Percentiles rank a stretch among this genome's conserved stretches.
phyloP scores from a whole-genome alignment of 2,113 vertebrate species.

The Forbesichthys papilliferus region DNA sequence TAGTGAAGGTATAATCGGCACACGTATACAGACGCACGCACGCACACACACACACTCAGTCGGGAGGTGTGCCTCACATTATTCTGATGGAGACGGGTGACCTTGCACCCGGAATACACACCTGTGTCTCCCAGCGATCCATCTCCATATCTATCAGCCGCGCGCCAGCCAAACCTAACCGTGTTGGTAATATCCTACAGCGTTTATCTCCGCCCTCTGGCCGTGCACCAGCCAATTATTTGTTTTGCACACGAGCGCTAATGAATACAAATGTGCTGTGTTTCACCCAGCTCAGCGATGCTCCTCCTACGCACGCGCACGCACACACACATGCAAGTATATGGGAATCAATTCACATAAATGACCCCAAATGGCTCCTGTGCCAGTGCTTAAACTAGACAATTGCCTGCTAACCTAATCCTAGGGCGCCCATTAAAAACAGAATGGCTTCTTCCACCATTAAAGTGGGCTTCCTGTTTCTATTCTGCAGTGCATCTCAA shows the following conservation, averaged over 20 bases:
- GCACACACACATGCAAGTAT: background rate
- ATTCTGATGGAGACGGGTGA: slow-evolving; percentile 38
- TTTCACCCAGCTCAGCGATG: slow-evolving; percentile 38
- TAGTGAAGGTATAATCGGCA: slow-evolving; percentile 86
- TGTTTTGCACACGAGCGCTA: slow-evolving; percentile 58
- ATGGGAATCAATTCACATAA: background rate
- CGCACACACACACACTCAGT: background rate
- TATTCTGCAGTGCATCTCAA: no score
- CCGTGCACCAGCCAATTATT: slow-evolving; percentile 38
- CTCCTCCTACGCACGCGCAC: background rate
- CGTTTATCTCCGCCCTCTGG: slow-evolving; percentile 47
- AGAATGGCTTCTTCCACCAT: no score
- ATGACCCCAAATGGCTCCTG: no score
- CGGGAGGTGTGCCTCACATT: slow-evolving; percentile 30
- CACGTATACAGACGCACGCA: slow-evolving; percentile 6
- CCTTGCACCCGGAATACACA: slow-evolving; percentile 59
- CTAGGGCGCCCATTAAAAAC: no score
- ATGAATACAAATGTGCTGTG: slow-evolving; percentile 68
- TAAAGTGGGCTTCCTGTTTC: no score
- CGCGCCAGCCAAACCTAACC: slow-evolving; percentile 25
- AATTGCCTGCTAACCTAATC: no score
- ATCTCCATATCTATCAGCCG: slow-evolving; percentile 64
- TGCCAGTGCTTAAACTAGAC: no score
- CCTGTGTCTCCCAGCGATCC: slow-evolving; percentile 43
- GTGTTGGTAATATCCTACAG: slow-evolving; percentile 52